Base-by-base conservation (phyloP, 2,888 invertebrate genomes). In the Epirrhoe alternata region DNA sequence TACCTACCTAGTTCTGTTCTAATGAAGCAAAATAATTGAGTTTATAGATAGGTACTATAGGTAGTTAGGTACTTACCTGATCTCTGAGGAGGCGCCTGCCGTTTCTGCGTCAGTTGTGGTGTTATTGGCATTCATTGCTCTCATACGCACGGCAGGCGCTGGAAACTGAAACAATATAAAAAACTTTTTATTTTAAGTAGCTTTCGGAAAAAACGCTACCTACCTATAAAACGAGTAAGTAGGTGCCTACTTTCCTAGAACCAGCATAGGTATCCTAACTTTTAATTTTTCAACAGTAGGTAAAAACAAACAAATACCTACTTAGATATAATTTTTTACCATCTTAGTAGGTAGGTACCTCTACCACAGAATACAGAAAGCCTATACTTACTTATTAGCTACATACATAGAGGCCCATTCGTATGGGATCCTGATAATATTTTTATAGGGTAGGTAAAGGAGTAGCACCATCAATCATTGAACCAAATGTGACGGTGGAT, bases 111-210 rank as follows among this genome's bases (percentile, higher is more conserved):
- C 55, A 14, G 30, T 53, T 24, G 30, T 62, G 54, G 59, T 68
- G 42, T 66, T 70, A 17, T 59, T 53, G 49, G 64, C 59, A 61
- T 8, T 72, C 1, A 38, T 83, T 82, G 83, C 82, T 76, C 70
- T 77, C 12, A 71, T 70, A 17, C 75, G 71, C 14, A 82, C 73
- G 0, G 88, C 88, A 84, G 92, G 88, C 81, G 83, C 77, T 69
- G 92, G 89, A 60, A 83, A 91, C 92, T 92, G 80, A 16, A 86
- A 85, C 7, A 42, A 42, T 0, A 42, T 8, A 65, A 73, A 45
- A 53, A 14, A 56, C 24, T 16, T 16, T 38, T 38, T 7, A 31
- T 35, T 35, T 35, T 35, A n/a, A n/a, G n/a, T n/a, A n/a, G n/a
- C n/a, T n/a, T n/a, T n/a, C n/a, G n/a, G n/a, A n/a, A n/a, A n/a